Conservation (phyloP, 2,888 invertebrate genomes). For the Stenotaenia linearis region DNA sequence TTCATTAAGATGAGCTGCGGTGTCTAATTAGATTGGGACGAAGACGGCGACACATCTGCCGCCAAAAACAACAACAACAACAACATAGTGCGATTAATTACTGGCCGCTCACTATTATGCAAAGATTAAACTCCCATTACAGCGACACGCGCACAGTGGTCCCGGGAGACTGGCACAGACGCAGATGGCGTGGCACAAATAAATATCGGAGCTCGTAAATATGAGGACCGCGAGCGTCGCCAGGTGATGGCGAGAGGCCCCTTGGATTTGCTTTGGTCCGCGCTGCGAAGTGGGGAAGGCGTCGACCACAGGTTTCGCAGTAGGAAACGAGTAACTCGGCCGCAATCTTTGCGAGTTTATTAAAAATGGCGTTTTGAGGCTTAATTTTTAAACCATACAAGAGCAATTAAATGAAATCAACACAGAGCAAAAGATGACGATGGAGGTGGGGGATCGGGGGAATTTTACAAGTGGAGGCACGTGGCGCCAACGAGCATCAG, state of each 20-base stretch:
- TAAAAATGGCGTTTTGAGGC: slow-evolving; percentile 11
- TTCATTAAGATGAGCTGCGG: slow-evolving; percentile 26
- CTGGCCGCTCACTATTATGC: slow-evolving; percentile 19
- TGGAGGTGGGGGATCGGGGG: neutral
- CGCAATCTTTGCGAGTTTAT: neutral
- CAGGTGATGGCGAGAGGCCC: neutral
- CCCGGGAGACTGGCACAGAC: neutral
- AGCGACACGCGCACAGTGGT: neutral
- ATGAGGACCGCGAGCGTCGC: slow-evolving; percentile 2
- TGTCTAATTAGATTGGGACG: slow-evolving; percentile 24
- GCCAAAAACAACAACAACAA: slow-evolving; percentile 11
- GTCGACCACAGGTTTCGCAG: neutral
- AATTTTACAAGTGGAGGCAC: slow-evolving; percentile 15
- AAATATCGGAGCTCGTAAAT: slow-evolving; percentile 4
- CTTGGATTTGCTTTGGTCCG: neutral
- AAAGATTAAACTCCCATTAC: slow-evolving; percentile 19
- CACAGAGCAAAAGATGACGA: slow-evolving; percentile 9
- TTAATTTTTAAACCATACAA: slow-evolving; percentile 3
- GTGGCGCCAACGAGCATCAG: slow-evolving; percentile 10
- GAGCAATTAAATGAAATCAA: slow-evolving; percentile 6
- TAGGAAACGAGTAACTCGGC: neutral
- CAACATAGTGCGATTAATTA: slow-evolving; percentile 7
- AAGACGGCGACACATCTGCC: slow-evolving; percentile 13
- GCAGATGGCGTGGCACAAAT: slow-evolving; percentile 4
- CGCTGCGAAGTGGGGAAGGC: neutral